Percentiles rank a stretch among this genome's conserved stretches.
These are phyloP conservation scores for Scaptomyza hsui DNA, from an alignment of 1,140 invertebrate genomes.

Conservation along the genomic window DNA sequence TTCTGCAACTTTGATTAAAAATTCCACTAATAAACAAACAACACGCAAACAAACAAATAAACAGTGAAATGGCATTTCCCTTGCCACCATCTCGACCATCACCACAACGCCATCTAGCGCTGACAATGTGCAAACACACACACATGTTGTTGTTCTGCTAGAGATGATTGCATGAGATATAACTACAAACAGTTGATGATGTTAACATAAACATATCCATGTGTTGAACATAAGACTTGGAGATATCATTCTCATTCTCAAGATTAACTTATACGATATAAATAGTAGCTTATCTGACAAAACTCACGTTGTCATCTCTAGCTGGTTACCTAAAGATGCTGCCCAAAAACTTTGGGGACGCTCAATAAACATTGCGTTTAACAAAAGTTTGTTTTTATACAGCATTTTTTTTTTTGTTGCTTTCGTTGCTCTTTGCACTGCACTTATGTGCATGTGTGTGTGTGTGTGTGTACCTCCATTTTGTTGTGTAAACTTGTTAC, in stretches of 20 bases:
- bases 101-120: conserved; percentile 46
- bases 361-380: conserved; percentile 80
- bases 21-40: conserved; percentile 80
- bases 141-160: conserved; percentile 1
- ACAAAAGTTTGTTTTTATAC: conserved; percentile 57
- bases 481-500: conserved; percentile 74
- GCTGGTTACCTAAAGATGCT: conserved; percentile 51
- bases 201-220: not conserved
- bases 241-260: not conserved
- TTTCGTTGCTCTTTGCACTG: conserved; percentile 63
- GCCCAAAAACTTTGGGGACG: conserved; percentile 54
- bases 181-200: not conserved
- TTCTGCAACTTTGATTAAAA: conserved; percentile 80
- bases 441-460: conserved; percentile 35
- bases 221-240: not conserved
- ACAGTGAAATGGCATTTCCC: conserved; percentile 35
- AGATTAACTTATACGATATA: too few species aligned
- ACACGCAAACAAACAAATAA: conserved; percentile 53
- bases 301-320: conserved; percentile 28
- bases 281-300: not conserved
- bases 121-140: conserved; percentile 40
- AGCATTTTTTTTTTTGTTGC: conserved; percentile 33
- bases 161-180: conserved; percentile 15
- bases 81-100: not conserved
- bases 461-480: conserved; percentile 62